Evolutionary conservation across 2,888 invertebrate genomes (phyloP).

Genomic region (Chironomus tentans): DNA sequence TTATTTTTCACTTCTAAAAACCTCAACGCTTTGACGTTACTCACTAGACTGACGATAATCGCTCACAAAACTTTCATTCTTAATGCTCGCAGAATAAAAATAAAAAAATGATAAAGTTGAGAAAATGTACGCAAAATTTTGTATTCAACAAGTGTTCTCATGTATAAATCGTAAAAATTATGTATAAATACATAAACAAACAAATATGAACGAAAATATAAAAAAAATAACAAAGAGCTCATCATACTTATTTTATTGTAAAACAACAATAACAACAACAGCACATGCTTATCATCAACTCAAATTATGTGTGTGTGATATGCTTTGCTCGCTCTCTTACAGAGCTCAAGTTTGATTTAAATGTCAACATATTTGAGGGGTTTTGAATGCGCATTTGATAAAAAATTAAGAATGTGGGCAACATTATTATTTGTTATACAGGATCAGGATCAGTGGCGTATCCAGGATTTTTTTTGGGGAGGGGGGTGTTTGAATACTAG

Average conservation of each 20-base stretch:
- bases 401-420: too few species aligned
- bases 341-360: background rate
- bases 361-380: background rate
- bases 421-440: too few species aligned
- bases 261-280: background rate
- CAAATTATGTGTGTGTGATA: background rate
- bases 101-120: background rate
- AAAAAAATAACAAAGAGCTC: background rate
- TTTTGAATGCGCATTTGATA: too few species aligned
- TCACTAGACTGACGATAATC: constrained; percentile 1
- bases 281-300: constrained; percentile 3
- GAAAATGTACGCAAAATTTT: background rate
- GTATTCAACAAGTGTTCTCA: constrained; percentile 1
- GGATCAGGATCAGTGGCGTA: too few species aligned
- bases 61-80: constrained; percentile 4
- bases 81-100: background rate
- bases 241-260: background rate
- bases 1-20: background rate
- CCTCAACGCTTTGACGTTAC: background rate
- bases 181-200: background rate
- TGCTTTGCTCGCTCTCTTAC: background rate
- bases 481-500: too few species aligned
- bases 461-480: too few species aligned
- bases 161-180: too few species aligned
- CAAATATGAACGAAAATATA: background rate